Evolutionary conservation across 2,888 invertebrate species (phyloP).

Genomic region (Torymus texanus): DNA sequence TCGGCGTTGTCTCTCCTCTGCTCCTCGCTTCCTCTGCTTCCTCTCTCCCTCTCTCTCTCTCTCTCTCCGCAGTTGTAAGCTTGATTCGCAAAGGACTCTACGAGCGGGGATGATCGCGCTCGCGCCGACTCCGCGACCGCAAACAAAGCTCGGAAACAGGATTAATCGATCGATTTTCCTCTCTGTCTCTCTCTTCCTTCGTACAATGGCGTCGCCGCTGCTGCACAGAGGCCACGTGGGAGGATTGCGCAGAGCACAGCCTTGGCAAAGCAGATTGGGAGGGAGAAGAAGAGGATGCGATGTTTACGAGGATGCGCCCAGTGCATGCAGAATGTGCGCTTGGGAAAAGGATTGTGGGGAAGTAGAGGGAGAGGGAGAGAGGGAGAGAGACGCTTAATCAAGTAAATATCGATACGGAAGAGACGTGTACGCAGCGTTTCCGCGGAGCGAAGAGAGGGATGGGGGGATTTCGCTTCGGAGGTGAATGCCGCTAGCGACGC

Average conservation of each 20-base stretch:
- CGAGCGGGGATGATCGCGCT: not conserved
- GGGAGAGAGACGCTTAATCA: constrained; percentile 27
- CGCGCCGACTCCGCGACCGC: not conserved
- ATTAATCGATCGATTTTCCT: constrained; percentile 47
- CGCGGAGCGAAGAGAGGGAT: not conserved
- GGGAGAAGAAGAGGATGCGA: not conserved
- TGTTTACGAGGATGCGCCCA: constrained; percentile 28
- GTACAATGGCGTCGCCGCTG: constrained; percentile 8
- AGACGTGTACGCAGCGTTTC: not conserved
- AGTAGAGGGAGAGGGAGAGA: not conserved
- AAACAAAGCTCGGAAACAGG: constrained; percentile 41
- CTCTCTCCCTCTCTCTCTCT: too few species aligned
- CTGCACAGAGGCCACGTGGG: not conserved
- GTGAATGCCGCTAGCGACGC: too few species aligned
- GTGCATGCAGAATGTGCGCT: constrained; percentile 27
- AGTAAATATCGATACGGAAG: constrained; percentile 38
- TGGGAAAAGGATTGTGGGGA: not conserved
- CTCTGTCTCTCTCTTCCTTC: too few species aligned
- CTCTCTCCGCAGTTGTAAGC: too few species aligned
- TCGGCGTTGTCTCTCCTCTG: too few species aligned
- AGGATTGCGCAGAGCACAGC: not conserved
- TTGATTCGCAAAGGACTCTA: too few species aligned
- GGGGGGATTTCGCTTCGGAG: not conserved
- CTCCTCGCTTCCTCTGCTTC: too few species aligned
- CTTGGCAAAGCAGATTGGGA: constrained; percentile 4